Base-by-base conservation (phyloP, 2,888 invertebrate species). In the Phaonia tiefii region DNA sequence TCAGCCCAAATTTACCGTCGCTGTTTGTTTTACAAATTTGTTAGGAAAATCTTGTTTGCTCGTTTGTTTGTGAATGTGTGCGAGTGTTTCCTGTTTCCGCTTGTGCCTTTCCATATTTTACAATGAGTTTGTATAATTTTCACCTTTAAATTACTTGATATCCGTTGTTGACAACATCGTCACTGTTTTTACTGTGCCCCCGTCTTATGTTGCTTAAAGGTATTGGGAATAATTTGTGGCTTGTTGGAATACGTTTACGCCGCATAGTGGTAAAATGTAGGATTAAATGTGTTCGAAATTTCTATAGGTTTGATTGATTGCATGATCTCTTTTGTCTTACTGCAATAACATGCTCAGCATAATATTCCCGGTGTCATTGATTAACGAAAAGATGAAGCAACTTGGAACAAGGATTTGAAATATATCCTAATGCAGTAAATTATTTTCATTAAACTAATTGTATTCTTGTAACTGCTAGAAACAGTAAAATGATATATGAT, bases 131-230 rank as follows among this genome's bases (percentile, higher is more conserved):
- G 67, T 46, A 60, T 39, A 74, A 58, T 73, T 78, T 78, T 60
- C 77, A 78, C 72, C 46, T 65, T 65, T 25, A 74, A 70, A 79
- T 74, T 70, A 74, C 56, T 46, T 42, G 44, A 58, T 66, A 74
- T 74, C 60, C 60, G 60, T 31, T 31, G 39, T 39, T 60, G 39
- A 37, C 60, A 60, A 39, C 60, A 39, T 10, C 60, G 17, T 8
- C 60, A 20, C n/a, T 60, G 39, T 1, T 39, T n/a, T 60, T 17
- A 15, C 17, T 39, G 2, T 56, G n/a, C 26, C 13, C 1, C 56
- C 26, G 56, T 20, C 65, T 31, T 15, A 42, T n/a, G n/a, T n/a
- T n/a, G 56, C 67, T 67, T 39, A 51, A 78, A 67, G 66, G 72
- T 58, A 39, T 31, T 31, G 31, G 8, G 17, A 74, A 77, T 66